These are phyloP conservation scores for Pseudopleuronectes americanus DNA, from an alignment of 2,797 vertebrate species.

Conservation along the genomic window DNA sequence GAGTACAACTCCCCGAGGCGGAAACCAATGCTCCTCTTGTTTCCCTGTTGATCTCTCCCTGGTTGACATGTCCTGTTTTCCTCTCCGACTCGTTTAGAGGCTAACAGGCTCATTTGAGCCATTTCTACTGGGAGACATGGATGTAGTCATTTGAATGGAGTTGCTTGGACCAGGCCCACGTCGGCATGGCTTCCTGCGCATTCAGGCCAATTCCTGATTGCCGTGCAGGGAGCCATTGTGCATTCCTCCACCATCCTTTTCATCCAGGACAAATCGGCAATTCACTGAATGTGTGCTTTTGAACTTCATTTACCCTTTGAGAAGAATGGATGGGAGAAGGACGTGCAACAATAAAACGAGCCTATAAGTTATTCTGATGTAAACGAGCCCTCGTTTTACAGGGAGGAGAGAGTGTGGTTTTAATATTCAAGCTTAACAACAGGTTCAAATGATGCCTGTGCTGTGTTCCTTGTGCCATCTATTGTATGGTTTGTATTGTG, in stretches of 20 bases:
- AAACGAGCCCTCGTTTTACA: conserved; percentile 37
- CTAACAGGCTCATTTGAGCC: conserved; percentile 82
- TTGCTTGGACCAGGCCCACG: conserved; percentile 72
- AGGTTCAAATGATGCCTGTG: conserved; percentile 19
- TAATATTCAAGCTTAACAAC: conserved; percentile 30
- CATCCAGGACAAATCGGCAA: conserved; percentile 64
- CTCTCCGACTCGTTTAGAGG: conserved; percentile 71
- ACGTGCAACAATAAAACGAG: conserved; percentile 42
- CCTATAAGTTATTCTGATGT: conserved; percentile 39
- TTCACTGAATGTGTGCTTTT: conserved; percentile 58
- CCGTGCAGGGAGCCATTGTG: conserved; percentile 67
- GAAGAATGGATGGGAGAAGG: conserved; percentile 41
- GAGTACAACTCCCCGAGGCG: conserved; percentile 78
- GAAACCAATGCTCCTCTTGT: conserved; percentile 78
- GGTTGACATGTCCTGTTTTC: conserved; percentile 84
- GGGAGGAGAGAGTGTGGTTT: conserved; percentile 11
- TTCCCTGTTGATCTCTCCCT: conserved; percentile 82
- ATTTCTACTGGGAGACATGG: conserved; percentile 74
- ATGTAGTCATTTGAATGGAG: conserved; percentile 79
- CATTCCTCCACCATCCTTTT: conserved; percentile 56
- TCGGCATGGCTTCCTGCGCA: conserved; percentile 78
- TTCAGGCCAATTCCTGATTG: conserved; percentile 73
- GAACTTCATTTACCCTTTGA: conserved; percentile 64
- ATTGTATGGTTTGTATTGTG: neutral
- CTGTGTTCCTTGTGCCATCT: neutral